Evolutionary conservation across 1,140 invertebrate genomes (phyloP), one percentile per base, ranked within the genome.

Genomic region (Drosophila nigrodunni): DNA sequence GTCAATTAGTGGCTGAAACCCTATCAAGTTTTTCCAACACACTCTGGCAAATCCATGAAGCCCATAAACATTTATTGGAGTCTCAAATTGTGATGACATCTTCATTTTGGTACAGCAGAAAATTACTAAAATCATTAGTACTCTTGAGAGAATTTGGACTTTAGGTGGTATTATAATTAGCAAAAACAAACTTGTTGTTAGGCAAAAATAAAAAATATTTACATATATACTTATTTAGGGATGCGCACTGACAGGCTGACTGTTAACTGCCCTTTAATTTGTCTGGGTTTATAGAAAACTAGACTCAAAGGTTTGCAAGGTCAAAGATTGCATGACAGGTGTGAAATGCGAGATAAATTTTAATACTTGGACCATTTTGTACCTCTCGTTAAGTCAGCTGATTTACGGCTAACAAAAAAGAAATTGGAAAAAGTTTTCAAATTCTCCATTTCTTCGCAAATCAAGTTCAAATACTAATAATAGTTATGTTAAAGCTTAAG

Each of bases 1-100:
- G 18, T 60, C 70, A 88, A 82, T 87, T 87, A 82, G 50, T 46
- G 43, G 52, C 30, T 15, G 64, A 88, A 87, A 87, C 83, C 83
- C 58, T 89, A 89, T 64, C 47, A 78, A 78, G 59, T 57, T 10
- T 11, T 7, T 57, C 30, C 6, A 30, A 30, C 25, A 18, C 41
- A 46, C n/a, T 47, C 13, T 43, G 18, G 59, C 4, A 30, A 30
- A 30, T 30, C 25, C 25, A 62, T 62, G 80, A 88, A 87, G 76
- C 77, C 83, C 37, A 72, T 75, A 71, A 75, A 71, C 62, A 15
- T 78, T 46, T 60, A 73, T 44, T 47, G 15, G 44, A 66, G 35
- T 57, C 30, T 9, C 44, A 60, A 54, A 49, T 7, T 6, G 41
- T 2, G 57, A 44, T 35, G 47, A 49, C 9, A 7, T 21, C 7